Evolutionary conservation across 2,113 vertebrate species (phyloP).

Genomic region (Sisor rabdophorus): DNA sequence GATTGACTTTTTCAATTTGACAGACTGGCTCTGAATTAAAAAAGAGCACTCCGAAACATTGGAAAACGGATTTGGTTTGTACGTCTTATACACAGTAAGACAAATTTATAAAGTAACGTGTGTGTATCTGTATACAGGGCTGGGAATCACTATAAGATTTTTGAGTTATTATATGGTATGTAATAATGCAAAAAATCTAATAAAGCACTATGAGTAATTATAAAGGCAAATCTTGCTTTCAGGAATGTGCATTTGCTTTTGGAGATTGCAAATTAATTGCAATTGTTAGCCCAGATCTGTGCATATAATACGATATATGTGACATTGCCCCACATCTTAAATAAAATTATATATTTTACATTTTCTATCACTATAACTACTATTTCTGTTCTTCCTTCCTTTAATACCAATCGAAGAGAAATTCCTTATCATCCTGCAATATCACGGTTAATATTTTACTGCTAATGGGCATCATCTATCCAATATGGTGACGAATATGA

Average conservation of each 20-base stretch:
- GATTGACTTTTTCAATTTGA: conserved; percentile 40
- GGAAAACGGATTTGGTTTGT: not conserved
- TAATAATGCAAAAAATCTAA: not conserved
- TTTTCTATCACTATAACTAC: conserved; percentile 15
- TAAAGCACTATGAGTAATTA: not conserved
- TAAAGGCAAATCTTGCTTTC: not conserved
- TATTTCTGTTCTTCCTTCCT: conserved; percentile 34
- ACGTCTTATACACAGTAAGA: not conserved
- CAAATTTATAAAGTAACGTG: no score
- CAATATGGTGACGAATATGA: conserved; percentile 67
- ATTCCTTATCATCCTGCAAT: conserved; percentile 35
- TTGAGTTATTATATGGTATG: not conserved
- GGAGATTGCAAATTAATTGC: conserved; percentile 59
- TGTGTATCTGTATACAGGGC: not conserved
- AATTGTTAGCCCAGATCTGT: conserved; percentile 17
- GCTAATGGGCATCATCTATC: conserved; percentile 55
- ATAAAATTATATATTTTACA: conserved; percentile 27
- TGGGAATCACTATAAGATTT: not conserved
- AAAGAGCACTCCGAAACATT: conserved; percentile 12
- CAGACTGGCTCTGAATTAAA: conserved; percentile 7
- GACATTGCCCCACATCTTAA: conserved; percentile 1
- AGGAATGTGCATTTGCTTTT: conserved; percentile 10
- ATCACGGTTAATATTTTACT: conserved; percentile 30
- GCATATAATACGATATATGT: not conserved
- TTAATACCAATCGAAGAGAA: conserved; percentile 31